A percentile compares a stretch with the other conserved stretches of the same genome.
Evolutionary conservation across 2,797 vertebrate species (phyloP).

Genomic region (Bradypodion pumilum): DNA sequence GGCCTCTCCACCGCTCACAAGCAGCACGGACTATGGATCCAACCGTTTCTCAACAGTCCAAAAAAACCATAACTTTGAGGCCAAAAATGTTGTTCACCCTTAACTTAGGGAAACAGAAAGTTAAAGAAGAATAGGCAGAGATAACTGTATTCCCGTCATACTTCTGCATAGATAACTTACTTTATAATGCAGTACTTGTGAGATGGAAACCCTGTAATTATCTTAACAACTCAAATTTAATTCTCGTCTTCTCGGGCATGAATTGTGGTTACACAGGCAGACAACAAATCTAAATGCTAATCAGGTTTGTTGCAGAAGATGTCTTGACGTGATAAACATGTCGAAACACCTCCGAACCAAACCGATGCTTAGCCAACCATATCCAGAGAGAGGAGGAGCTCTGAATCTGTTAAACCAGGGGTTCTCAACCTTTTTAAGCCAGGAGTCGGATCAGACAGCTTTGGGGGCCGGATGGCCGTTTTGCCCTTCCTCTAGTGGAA

Average conservation of each 20-base stretch:
- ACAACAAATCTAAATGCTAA: conserved; percentile 73
- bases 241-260: conserved; percentile 54
- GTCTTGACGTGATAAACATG: conserved; percentile 71
- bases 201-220: conserved; percentile 47
- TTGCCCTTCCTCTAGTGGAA: too few species aligned
- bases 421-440: too few species aligned
- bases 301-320: conserved; percentile 67
- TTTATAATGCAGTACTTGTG: conserved; percentile 2
- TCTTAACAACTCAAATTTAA: conserved; percentile 52
- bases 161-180: not conserved
- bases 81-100: not conserved
- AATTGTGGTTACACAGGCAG: conserved; percentile 65
- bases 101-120: not conserved
- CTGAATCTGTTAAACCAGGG: conserved; percentile 61
- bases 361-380: conserved; percentile 61
- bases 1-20: not conserved
- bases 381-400: conserved; percentile 43
- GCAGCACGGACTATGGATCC: not conserved
- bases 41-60: not conserved
- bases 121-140: conserved; percentile 9
- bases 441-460: too few species aligned
- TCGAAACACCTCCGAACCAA: conserved; percentile 64
- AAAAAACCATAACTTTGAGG: not conserved
- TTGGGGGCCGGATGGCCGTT: too few species aligned
- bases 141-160: conserved; percentile 29